Conservation (phyloP, 1,140 invertebrate species). For the Temnothorax nylanderi region DNA sequence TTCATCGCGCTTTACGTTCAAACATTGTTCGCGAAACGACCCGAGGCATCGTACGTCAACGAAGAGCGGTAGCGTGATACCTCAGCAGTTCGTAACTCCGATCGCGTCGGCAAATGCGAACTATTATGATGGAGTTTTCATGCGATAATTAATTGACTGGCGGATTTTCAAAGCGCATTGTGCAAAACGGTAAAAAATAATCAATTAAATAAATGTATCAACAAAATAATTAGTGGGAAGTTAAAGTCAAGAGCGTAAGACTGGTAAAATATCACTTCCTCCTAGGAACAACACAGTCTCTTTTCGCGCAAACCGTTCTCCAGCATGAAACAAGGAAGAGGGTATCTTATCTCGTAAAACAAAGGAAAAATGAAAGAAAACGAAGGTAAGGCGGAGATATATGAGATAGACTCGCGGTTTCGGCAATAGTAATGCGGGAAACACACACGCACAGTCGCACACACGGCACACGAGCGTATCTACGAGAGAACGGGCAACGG, state of each 20-base stretch:
- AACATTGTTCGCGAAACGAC: conserved; percentile 24
- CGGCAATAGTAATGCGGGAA: background rate
- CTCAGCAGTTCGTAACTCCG: background rate
- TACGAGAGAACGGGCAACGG: background rate
- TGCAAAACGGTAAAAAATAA: background rate
- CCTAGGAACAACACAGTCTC: background rate
- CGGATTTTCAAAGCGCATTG: background rate
- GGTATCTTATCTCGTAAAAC: background rate
- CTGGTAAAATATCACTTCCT: background rate
- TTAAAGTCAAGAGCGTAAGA: background rate
- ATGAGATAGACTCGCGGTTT: background rate
- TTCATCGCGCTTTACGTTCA: conserved; percentile 8
- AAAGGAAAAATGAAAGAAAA: background rate
- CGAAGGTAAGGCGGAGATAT: background rate
- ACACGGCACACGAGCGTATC: background rate
- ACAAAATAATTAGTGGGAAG: background rate
- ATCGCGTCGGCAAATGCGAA: background rate
- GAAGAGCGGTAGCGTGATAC: too few relatives aligned
- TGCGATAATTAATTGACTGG: background rate
- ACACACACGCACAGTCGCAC: too few relatives aligned
- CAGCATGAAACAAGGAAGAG: background rate
- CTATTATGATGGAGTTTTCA: background rate
- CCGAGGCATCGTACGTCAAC: conserved; percentile 17
- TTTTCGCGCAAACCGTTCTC: background rate
- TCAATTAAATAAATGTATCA: background rate